phyloP scores from a whole-genome alignment of 2,113 vertebrate species.

The Vulpes ferrilata region DNA sequence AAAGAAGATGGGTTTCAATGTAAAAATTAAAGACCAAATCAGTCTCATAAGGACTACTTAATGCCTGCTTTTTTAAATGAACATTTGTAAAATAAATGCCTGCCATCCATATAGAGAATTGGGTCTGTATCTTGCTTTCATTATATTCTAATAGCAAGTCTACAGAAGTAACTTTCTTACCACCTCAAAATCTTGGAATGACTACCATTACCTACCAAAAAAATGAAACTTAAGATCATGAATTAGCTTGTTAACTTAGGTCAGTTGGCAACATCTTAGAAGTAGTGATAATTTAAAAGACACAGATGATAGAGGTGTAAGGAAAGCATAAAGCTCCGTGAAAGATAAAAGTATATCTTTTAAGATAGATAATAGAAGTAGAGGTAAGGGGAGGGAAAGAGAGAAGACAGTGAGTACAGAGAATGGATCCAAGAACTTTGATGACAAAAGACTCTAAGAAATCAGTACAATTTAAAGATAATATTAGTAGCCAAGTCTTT shows the following conservation, averaged over 20 bases:
- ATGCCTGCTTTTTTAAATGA: not conserved
- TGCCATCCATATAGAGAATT: not conserved
- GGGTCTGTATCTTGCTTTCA: not conserved
- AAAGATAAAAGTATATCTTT: not conserved
- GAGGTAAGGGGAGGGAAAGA: not conserved
- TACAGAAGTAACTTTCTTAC: not conserved
- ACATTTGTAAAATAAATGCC: slow-evolving; percentile 17
- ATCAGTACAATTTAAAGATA: not conserved
- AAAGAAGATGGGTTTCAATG: not conserved
- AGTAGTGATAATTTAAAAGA: not conserved
- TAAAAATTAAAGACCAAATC: slow-evolving; percentile 35
- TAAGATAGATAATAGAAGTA: not conserved
- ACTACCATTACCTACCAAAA: not conserved
- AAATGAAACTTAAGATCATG: not conserved
- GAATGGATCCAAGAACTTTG: not conserved
- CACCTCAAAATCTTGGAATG: not conserved
- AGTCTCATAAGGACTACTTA: not conserved
- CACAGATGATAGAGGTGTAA: not conserved
- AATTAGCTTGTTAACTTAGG: not conserved
- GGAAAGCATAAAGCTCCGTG: not conserved
- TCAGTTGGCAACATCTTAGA: not conserved
- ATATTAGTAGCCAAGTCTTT: not conserved
- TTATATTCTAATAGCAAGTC: not conserved
- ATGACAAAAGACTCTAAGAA: not conserved
- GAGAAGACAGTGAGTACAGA: not conserved